phyloP scores from a whole-genome alignment of 2,888 invertebrate genomes.

The Dicranocentrus wangi region DNA sequence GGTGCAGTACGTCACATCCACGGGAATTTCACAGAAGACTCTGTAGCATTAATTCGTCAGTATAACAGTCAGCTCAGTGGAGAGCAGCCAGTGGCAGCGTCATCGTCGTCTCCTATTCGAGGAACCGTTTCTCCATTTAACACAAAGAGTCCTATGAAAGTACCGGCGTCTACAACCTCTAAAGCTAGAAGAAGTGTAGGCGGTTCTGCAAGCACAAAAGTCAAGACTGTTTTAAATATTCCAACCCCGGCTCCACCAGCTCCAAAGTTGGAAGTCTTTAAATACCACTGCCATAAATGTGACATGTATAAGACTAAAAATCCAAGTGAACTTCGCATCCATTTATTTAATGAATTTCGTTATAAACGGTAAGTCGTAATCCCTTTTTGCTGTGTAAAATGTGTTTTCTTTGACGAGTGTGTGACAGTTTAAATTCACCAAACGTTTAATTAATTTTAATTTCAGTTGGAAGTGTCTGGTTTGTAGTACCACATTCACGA shows the following conservation, averaged over 20 bases:
- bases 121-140: neutral
- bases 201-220: neutral
- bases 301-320: constrained; percentile 78
- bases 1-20: constrained; percentile 52
- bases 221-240: neutral
- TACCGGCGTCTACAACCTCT: neutral
- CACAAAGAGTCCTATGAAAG: constrained; percentile 15
- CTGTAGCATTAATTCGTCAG: constrained; percentile 22
- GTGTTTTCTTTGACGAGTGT: neutral
- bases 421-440: neutral
- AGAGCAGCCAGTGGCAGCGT: constrained; percentile 4
- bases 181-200: constrained; percentile 43
- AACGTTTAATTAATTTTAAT: constrained; percentile 5
- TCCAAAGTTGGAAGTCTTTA: constrained; percentile 42
- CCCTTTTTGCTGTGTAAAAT: neutral
- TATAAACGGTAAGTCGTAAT: constrained; percentile 79
- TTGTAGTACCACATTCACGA: constrained; percentile 66
- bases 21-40: constrained; percentile 56
- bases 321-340: constrained; percentile 80
- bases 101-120: constrained; percentile 22
- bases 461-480: constrained; percentile 69
- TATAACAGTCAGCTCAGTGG: constrained; percentile 27
- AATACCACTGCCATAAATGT: constrained; percentile 79
- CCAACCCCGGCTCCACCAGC: neutral
- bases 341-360: constrained; percentile 81